phyloP scores from a whole-genome alignment of 2,888 invertebrate genomes.

The Drosophila quinaria region DNA sequence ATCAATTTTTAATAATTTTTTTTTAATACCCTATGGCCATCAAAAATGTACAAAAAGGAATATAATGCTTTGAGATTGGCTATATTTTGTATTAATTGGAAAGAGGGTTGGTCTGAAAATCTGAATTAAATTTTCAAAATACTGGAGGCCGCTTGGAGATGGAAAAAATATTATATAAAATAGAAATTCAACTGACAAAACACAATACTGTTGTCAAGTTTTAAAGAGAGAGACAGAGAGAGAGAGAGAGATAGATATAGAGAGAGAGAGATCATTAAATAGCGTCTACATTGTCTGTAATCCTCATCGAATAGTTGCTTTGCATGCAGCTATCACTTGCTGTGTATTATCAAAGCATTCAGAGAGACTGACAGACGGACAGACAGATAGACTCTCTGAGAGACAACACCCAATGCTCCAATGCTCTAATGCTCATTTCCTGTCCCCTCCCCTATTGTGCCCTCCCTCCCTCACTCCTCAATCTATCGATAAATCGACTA shows the following conservation, averaged over 20 bases:
- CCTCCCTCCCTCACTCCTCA: background rate
- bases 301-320: conserved; percentile 10
- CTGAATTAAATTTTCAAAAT: no score
- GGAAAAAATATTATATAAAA: no score
- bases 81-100: no score
- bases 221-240: background rate
- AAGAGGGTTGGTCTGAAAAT: no score
- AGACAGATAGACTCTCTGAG: conserved; percentile 7
- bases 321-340: conserved; percentile 11
- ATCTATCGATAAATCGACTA: conserved; percentile 4
- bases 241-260: background rate
- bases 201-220: no score
- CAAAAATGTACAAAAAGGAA: no score
- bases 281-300: background rate
- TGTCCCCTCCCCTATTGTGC: background rate
- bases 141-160: no score
- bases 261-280: background rate
- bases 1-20: no score
- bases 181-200: no score
- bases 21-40: no score
- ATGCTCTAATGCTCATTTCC: conserved; percentile 13
- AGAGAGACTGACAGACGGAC: background rate
- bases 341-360: conserved; percentile 1
- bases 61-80: no score
- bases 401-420: conserved; percentile 17